Base-by-base conservation (phyloP, 2,888 invertebrate species). In the Plemyria rubiginata region DNA sequence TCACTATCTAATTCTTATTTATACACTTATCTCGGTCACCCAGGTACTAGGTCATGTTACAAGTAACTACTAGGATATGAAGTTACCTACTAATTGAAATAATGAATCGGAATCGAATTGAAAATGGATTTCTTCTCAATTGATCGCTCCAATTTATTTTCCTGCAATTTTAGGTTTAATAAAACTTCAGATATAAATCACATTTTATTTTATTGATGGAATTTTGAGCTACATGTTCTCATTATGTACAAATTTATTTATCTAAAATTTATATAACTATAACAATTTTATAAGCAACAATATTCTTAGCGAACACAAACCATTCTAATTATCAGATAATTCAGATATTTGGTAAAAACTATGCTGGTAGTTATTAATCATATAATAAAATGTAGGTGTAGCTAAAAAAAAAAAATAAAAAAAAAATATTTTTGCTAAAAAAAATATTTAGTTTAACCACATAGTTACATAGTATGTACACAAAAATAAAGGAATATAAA, bases 211-310 rank as follows among this genome's bases (percentile, higher is more conserved):
- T 73, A 73, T 75, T 75, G 69, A 79, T 83, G 80, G 80, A 82
- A 76, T 87, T 66, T 91, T 90, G 89, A 91, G 89, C 92, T 90
- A 91, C 86, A 85, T 76, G 80, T 80, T 84, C 81, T 76, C 83
- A 81, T 82, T 90, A 90, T 90, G 84, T 91, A 91, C 90, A 90
- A 78, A 84, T 78, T 82, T 78, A 76, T 78, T 80, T 78, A 82
- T 85, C 84, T 71, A 70, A 62, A 73, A 79, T 84, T 81, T 83
- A 80, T 80, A 82, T 76, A 79, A 84, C 81, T 81, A 81, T 76
- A 91, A 90, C 89, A 91, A 86, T 45, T 45, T 45, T 16, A 16
- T 87, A 87, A 90, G 90, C 90, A 91, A 91, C 90, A 90, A 88
- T 88, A 77, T 79, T 64, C 81, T 81, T 82, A 79, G 81, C 80